phyloP scores from a whole-genome alignment of 2,888 invertebrate genomes.

The Agonopterix subpropinquella region DNA sequence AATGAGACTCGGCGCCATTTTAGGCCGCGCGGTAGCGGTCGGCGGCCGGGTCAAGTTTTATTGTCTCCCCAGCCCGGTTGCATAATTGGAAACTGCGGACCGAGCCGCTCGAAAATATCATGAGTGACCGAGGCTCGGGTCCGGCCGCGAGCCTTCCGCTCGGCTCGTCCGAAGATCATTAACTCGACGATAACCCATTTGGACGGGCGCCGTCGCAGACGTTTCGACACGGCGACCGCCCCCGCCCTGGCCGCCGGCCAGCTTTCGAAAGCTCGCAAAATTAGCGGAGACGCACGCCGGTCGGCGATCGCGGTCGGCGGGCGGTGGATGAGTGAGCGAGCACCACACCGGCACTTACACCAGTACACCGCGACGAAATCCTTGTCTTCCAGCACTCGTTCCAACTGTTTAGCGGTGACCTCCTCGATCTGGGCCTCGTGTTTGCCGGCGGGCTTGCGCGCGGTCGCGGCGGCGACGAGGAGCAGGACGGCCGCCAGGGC shows the following conservation, averaged over 20 bases:
- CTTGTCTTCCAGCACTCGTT: slow-evolving; percentile 91
- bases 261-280: slow-evolving; percentile 36
- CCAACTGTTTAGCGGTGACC: slow-evolving; percentile 94
- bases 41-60: slow-evolving; percentile 65
- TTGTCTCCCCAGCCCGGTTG: slow-evolving; percentile 64
- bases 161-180: slow-evolving; percentile 57
- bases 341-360: slow-evolving; percentile 84
- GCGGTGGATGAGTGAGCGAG: slow-evolving; percentile 24
- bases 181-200: slow-evolving; percentile 64
- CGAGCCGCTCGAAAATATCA: slow-evolving; percentile 57
- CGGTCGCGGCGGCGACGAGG: slow-evolving; percentile 69
- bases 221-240: slow-evolving; percentile 51
- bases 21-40: slow-evolving; percentile 62
- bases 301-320: slow-evolving; percentile 33
- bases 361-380: slow-evolving; percentile 97
- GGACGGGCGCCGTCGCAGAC: slow-evolving; percentile 57
- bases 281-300: slow-evolving; percentile 40
- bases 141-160: slow-evolving; percentile 17
- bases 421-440: slow-evolving; percentile 91
- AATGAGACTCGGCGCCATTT: slow-evolving; percentile 70
- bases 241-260: slow-evolving; percentile 46
- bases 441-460: slow-evolving; percentile 62
- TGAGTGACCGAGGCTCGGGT: slow-evolving; percentile 19
- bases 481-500: slow-evolving; percentile 70
- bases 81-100: slow-evolving; percentile 44